phyloP scores from a whole-genome alignment of 2,797 vertebrate species.

The Tenualosa thibaudeaui region DNA sequence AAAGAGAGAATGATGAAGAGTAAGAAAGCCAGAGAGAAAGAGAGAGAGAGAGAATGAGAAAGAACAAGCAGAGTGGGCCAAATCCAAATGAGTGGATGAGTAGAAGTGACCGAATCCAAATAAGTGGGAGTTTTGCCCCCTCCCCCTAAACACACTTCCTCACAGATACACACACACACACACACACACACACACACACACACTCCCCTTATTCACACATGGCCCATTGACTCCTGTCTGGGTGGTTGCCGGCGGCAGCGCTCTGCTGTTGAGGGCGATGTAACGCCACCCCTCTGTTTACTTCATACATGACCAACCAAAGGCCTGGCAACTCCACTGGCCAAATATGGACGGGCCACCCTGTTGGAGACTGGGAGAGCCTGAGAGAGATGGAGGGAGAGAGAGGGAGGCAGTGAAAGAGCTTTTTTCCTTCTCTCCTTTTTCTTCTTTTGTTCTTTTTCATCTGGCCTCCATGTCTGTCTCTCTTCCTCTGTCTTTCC shows the following conservation, averaged over 20 bases:
- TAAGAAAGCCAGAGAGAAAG: neutral
- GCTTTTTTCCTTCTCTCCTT: constrained; percentile 16
- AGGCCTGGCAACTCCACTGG: constrained; percentile 38
- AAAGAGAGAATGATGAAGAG: neutral
- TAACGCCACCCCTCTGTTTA: constrained; percentile 54
- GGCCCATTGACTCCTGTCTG: constrained; percentile 54
- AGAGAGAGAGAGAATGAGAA: neutral
- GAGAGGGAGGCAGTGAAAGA: constrained; percentile 16
- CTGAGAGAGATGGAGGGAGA: constrained; percentile 16
- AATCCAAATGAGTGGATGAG: no score
- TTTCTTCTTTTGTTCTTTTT: neutral
- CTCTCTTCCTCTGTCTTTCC: neutral
- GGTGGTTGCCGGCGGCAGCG: neutral
- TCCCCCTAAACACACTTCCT: neutral
- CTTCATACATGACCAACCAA: constrained; percentile 52
- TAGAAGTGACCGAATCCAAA: neutral
- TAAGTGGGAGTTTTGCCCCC: neutral
- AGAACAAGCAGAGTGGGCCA: neutral
- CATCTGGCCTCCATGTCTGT: neutral
- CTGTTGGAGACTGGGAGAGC: constrained; percentile 38
- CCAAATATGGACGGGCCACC: constrained; percentile 51
- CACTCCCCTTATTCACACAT: constrained; percentile 49
- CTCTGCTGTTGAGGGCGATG: constrained; percentile 29
- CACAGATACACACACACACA: constrained; percentile 13
- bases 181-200: no score